phyloP scores from a whole-genome alignment of 2,888 invertebrate genomes.

The Elgonia sp. region DNA sequence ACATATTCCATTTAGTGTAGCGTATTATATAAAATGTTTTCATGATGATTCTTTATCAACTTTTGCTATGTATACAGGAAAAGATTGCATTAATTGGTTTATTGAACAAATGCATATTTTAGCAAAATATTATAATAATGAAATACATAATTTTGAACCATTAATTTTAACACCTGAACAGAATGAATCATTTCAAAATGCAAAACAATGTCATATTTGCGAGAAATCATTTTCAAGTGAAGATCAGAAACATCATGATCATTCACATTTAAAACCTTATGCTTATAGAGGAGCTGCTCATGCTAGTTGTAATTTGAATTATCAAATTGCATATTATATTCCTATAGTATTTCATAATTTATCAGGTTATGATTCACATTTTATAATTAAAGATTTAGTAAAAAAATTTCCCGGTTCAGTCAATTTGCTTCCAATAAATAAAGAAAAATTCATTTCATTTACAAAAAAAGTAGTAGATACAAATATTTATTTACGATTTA shows the following conservation, averaged over 20 bases:
- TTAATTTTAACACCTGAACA: slow-evolving; percentile 2
- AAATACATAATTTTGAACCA: not conserved
- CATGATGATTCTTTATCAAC: slow-evolving; percentile 12
- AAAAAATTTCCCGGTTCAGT: not conserved
- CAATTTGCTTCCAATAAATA: slow-evolving; percentile 63
- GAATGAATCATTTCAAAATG: not conserved
- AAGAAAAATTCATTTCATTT: slow-evolving; percentile 52
- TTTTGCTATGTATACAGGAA: not conserved
- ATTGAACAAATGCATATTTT: slow-evolving; percentile 9
- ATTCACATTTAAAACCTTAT: not conserved
- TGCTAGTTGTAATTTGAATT: slow-evolving; percentile 15
- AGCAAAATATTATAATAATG: not conserved
- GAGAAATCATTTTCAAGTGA: not conserved
- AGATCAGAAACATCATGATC: not conserved
- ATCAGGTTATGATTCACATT: slow-evolving; percentile 45
- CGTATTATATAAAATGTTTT: slow-evolving; percentile 18
- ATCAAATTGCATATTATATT: slow-evolving; percentile 13
- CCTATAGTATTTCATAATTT: slow-evolving; percentile 49
- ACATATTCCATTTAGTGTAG: slow-evolving; percentile 20
- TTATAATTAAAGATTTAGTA: slow-evolving; percentile 18
- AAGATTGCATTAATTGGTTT: slow-evolving; percentile 30
- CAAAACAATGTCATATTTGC: slow-evolving; percentile 15
- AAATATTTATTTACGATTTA: slow-evolving; percentile 22
- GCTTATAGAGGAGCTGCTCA: slow-evolving; percentile 8
- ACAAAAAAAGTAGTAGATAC: not conserved